phyloP scores from a whole-genome alignment of 2,797 vertebrate species.

The Melanotaenia maccullochi region DNA sequence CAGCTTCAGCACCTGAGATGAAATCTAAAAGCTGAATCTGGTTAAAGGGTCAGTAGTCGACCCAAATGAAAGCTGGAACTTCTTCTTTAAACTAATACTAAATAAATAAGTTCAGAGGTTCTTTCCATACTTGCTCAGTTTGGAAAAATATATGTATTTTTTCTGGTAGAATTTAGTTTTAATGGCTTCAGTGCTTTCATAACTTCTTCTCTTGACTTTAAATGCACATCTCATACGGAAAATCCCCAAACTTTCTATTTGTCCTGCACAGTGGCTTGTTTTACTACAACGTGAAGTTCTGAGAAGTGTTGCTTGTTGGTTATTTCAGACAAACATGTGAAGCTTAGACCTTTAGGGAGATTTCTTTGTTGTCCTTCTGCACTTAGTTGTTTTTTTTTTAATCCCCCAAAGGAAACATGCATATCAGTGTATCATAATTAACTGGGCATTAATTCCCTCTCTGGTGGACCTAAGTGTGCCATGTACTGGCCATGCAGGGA shows the following conservation, averaged over 20 bases:
- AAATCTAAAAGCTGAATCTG: slow-evolving; percentile 9
- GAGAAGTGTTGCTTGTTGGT: slow-evolving; percentile 1
- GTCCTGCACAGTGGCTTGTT: neutral
- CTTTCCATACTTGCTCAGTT: slow-evolving; percentile 4
- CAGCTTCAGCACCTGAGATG: neutral
- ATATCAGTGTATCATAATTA: slow-evolving; percentile 71
- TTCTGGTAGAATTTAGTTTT: neutral
- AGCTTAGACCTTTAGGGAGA: slow-evolving; percentile 23
- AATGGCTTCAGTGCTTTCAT: slow-evolving; percentile 6
- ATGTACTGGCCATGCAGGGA: slow-evolving; percentile 13
- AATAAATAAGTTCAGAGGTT: slow-evolving; percentile 16
- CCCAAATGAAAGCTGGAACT: no score
- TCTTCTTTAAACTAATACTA: neutral
- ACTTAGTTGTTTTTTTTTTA: slow-evolving; percentile 31
- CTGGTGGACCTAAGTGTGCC: slow-evolving; percentile 29
- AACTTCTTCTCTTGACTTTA: slow-evolving; percentile 1
- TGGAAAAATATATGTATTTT: neutral
- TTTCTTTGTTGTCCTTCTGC: slow-evolving; percentile 2
- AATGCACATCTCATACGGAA: no score
- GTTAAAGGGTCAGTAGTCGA: slow-evolving; percentile 1
- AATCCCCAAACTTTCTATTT: no score
- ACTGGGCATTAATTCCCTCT: slow-evolving; percentile 46
- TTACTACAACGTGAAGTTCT: neutral
- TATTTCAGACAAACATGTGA: slow-evolving; percentile 23
- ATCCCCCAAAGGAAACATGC: slow-evolving; percentile 41